Percentiles rank a stretch among this genome's conserved stretches.
phyloP scores from a whole-genome alignment of 2,888 invertebrate species.

The Tetragonisca angustula region DNA sequence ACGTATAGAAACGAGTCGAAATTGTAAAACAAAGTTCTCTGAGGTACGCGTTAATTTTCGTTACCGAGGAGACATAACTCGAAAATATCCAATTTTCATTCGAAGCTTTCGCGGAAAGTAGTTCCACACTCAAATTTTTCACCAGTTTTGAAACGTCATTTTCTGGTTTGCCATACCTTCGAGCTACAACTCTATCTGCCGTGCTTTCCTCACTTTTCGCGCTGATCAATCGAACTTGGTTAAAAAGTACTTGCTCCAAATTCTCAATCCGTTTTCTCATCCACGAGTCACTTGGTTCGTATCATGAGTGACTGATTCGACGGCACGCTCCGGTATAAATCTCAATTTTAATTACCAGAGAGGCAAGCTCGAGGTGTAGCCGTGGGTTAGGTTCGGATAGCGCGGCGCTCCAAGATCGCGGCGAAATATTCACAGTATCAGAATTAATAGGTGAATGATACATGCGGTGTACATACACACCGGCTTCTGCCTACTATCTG shows the following conservation, averaged over 20 bases:
- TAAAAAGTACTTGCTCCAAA: not conserved
- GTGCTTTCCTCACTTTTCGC: not conserved
- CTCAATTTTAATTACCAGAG: constrained; percentile 20
- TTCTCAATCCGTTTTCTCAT: not conserved
- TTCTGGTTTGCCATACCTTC: accelerated
- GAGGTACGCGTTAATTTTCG: not conserved
- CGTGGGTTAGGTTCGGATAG: not conserved
- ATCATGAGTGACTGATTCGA: not conserved
- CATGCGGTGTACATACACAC: constrained; percentile 18
- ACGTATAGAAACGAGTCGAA: not conserved
- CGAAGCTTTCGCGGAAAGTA: no score
- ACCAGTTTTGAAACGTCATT: not conserved
- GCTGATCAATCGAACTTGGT: no score
- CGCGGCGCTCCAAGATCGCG: constrained; percentile 9
- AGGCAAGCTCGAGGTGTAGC: not conserved
- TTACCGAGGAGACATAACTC: not conserved
- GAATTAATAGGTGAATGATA: constrained; percentile 61
- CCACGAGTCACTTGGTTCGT: not conserved
- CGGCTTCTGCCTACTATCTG: constrained; percentile 49
- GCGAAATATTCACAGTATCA: constrained; percentile 50
- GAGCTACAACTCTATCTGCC: not conserved
- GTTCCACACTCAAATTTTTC: not conserved
- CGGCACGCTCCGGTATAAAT: constrained; percentile 9
- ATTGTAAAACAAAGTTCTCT: not conserved
- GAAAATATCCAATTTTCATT: not conserved